Conservation (phyloP, 1,140 invertebrate species). For the Stenopsyche tienmushanensis region DNA sequence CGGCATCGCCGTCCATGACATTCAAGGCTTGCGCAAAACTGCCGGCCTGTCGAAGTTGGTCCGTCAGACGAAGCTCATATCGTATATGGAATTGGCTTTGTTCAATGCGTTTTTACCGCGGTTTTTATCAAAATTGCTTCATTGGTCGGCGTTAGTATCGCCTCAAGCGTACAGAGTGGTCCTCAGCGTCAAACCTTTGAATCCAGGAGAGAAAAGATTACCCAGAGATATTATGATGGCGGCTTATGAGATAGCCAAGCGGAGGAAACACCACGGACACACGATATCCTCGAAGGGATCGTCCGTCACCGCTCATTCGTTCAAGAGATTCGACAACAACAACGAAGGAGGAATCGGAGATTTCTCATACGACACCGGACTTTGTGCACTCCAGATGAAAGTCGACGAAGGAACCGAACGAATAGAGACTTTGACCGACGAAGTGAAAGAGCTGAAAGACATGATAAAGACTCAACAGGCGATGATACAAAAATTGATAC, state of each 20-base stretch:
- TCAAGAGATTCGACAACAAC: constrained; percentile 64
- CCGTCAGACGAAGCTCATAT: constrained; percentile 74
- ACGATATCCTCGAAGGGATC: constrained; percentile 64
- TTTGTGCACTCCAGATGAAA: constrained; percentile 60
- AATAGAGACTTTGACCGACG: constrained; percentile 60
- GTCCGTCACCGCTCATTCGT: constrained; percentile 58
- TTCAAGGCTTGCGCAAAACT: constrained; percentile 74
- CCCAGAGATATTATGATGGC: constrained; percentile 73
- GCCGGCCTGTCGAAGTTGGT: constrained; percentile 74
- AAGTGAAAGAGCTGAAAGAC: constrained; percentile 65
- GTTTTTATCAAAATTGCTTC: constrained; percentile 68
- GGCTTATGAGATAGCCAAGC: constrained; percentile 73
- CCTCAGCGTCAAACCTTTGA: constrained; percentile 75
- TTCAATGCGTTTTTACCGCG: constrained; percentile 71
- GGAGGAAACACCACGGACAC: constrained; percentile 66
- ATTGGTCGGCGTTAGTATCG: constrained; percentile 72
- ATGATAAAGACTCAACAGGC: constrained; percentile 55
- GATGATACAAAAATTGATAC: constrained; percentile 52
- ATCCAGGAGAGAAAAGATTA: constrained; percentile 75
- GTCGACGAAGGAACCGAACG: constrained; percentile 63
- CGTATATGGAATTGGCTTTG: constrained; percentile 70
- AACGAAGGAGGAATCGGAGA: constrained; percentile 57
- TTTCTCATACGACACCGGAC: constrained; percentile 51
- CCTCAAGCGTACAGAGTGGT: constrained; percentile 76
- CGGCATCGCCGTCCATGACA: constrained; percentile 79